Evolutionary conservation across 2,888 invertebrate genomes (phyloP), one percentile per base, ranked within the genome.

Genomic region (Orchesella flavescens): DNA sequence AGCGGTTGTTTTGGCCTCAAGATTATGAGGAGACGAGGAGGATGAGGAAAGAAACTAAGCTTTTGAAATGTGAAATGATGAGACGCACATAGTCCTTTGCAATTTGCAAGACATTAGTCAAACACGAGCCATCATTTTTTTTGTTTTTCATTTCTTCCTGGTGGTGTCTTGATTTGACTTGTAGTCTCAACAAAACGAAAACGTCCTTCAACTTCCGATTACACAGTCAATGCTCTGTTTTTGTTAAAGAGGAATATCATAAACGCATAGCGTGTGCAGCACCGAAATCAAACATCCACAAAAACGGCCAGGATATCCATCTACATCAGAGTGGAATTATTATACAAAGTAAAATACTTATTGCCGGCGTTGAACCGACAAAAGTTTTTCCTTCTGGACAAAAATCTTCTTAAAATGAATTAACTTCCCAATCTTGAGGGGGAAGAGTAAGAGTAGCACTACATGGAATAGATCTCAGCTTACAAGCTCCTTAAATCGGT

Each of bases 171-270:
- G n/a, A 7, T 7, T 34, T 34, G 34, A 34, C 34, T 34, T 34
- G 34, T 34, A 34, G 34, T 34, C 34, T 34, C 34, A 34, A 34
- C 49, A 57, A 19, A 7, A 15, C 3, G 43, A 43, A 43, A 65
- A 43, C 65, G 65, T 65, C 65, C 65, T 65, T 65, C 65, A 65
- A 61, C 61, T 61, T 61, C 61, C 2, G 44, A 34, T 44, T n/a
- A n/a, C 49, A 10, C 65, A 65, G 65, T 65, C 65, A 65, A 15
- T 65, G 65, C 44, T 65, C 34, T 13, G 24, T 61, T 21, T 61
- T 61, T 61, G 3, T 24, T 44, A 9, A 44, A 44, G 44, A 15
- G 49, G n/a, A 49, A 49, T 7, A 34, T 4, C 34, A n/a, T n/a
- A n/a, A n/a, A n/a, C n/a, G n/a, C n/a, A n/a, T n/a, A n/a, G n/a